Base-by-base conservation (phyloP, 2,797 vertebrate genomes). In the Kryptopterus vitreolus region DNA sequence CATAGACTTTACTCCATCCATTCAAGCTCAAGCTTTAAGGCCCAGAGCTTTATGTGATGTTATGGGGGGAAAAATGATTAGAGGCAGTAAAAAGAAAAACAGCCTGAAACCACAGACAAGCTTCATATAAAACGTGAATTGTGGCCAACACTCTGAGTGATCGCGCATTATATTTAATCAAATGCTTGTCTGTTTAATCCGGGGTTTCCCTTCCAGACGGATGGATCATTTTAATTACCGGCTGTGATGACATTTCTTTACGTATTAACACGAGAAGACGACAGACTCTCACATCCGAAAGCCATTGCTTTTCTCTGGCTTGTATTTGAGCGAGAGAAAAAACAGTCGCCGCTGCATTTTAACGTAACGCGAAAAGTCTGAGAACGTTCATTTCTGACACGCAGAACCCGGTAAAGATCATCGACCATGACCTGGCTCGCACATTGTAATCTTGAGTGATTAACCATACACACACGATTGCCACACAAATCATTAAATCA, bases 401-500 rank as follows among this genome's bases (percentile, higher is more conserved):
- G 20, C 76, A 74, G 29, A 82, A 84, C 69, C 29, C 50, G 53
- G 77, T 55, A 38, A 78, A 72, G 63, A 57, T 48, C 46, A 52
- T 80, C 74, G 75, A 81, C 82, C 85, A 74, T 72, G 48, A 77
- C 81, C 38, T 52, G 81, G 35, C 81, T 65, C 58, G 24, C 72
- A 77, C 79, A 61, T 77, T 77, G 80, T 75, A 82, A 87, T 84
- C 82, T 80, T 79, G 53, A 82, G 82, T 80, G 82, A 84, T 84
- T 83, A 85, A 77, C 69, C 81, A 74, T 82, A 71, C 74, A 81
- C 82, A 81, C 81, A 79, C 72, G 38, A 85, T 80, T 81, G 77
- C 77, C 82, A 76, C 78, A 84, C 76, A 85, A 85, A 83, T 84
- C 86, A 80, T 84, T 82, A 84, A 84, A 84, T 84, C 81, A 84